phyloP scores from a whole-genome alignment of 2,888 invertebrate species.

The Drosophila eohydei region DNA sequence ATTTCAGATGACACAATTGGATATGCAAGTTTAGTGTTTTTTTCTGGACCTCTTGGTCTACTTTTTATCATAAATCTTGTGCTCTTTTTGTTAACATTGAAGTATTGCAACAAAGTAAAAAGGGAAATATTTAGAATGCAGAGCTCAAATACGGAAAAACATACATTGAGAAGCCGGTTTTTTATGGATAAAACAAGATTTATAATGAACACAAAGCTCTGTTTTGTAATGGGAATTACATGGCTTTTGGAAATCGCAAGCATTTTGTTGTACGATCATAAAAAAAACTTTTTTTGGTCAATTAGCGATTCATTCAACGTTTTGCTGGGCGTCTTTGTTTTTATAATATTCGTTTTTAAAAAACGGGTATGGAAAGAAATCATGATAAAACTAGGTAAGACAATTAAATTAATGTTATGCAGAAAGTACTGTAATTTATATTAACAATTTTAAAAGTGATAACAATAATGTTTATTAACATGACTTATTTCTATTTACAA shows the following conservation, averaged over 20 bases:
- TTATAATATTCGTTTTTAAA: constrained; percentile 90
- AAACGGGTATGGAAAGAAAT: constrained; percentile 88
- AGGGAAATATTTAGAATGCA: constrained; percentile 90
- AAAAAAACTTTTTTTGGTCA: constrained; percentile 85
- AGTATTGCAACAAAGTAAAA: constrained; percentile 90
- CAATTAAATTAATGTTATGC: background rate
- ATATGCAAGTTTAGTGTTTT: constrained; percentile 86
- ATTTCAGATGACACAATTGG: constrained; percentile 80
- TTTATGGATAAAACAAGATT: constrained; percentile 90
- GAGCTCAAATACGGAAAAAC: constrained; percentile 87
- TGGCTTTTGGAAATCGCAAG: constrained; percentile 90
- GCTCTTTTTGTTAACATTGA: constrained; percentile 89
- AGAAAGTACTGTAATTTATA: background rate
- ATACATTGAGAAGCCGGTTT: constrained; percentile 87
- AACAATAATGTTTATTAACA: too few relatives aligned
- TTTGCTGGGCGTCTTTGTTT: constrained; percentile 90
- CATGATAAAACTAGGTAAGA: constrained; percentile 86
- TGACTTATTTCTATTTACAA: too few relatives aligned
- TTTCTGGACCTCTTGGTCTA: constrained; percentile 88
- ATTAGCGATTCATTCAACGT: constrained; percentile 89
- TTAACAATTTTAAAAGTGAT: background rate
- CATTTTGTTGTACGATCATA: constrained; percentile 86
- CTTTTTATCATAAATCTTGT: constrained; percentile 88
- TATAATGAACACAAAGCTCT: constrained; percentile 89
- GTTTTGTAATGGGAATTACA: constrained; percentile 92